These are phyloP conservation scores for Megaustenia siamemsis DNA, from an alignment of 2,888 invertebrate species.

Conservation along the genomic window DNA sequence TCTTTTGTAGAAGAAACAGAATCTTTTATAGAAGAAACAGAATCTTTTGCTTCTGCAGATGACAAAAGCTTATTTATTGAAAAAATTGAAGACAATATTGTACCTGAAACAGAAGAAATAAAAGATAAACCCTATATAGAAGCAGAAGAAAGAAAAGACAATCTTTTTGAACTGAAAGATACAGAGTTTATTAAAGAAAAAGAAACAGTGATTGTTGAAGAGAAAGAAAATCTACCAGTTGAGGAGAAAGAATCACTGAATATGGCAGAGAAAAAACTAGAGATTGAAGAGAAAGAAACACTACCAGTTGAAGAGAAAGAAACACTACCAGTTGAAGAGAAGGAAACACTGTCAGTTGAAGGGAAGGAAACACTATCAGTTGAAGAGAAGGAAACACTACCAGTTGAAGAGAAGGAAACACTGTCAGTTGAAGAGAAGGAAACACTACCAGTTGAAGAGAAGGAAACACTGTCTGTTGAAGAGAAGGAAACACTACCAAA, in stretches of 20 bases:
- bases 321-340: neutral
- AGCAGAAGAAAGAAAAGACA: constrained; percentile 17
- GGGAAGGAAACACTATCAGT: neutral
- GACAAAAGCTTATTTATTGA: constrained; percentile 42
- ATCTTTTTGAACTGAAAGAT: neutral
- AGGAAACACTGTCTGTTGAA: constrained; percentile 31
- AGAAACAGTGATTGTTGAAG: constrained; percentile 10
- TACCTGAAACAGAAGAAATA: neutral
- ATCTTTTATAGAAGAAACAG: too few species aligned
- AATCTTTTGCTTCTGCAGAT: too few species aligned
- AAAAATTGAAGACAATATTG: constrained; percentile 1
- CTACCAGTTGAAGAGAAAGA: neutral
- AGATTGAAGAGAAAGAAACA: constrained; percentile 14
- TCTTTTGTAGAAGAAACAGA: neutral
- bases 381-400: neutral
- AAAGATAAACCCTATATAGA: neutral
- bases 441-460: neutral
- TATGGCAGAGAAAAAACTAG: constrained; percentile 10
- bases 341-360: neutral
- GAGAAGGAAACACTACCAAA: neutral
- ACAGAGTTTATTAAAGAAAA: neutral
- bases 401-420: neutral
- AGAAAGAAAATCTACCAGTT: too few species aligned
- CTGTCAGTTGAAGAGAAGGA: neutral
- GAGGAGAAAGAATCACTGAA: constrained; percentile 30